A percentile compares a stretch with the other conserved stretches of the same genome.
These are phyloP conservation scores for Aphidius gifuensis DNA, from an alignment of 1,140 invertebrate genomes.

Conservation along the genomic window DNA sequence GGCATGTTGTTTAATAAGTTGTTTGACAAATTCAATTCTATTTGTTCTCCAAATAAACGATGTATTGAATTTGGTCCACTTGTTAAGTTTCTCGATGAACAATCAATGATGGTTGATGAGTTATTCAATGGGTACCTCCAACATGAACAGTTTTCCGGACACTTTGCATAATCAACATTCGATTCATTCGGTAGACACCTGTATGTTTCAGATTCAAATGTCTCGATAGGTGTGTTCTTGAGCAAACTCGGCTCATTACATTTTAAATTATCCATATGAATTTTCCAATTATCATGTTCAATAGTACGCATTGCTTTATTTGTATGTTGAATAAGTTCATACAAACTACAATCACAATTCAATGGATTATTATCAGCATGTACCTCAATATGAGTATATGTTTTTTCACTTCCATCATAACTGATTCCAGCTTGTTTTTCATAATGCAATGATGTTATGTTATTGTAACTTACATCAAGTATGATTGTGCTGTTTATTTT, in stretches of 20 bases:
- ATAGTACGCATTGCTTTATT: slow-evolving; percentile 39
- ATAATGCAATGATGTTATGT: too few relatives aligned
- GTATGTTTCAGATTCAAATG: slow-evolving; percentile 32
- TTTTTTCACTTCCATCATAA: background rate
- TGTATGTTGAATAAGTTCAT: slow-evolving; percentile 56
- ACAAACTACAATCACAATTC: slow-evolving; percentile 62
- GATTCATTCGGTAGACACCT: slow-evolving; percentile 32
- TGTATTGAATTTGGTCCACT: slow-evolving; percentile 41
- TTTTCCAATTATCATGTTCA: slow-evolving; percentile 41
- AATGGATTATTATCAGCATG: slow-evolving; percentile 63
- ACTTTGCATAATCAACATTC: slow-evolving; percentile 30
- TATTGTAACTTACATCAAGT: too few relatives aligned
- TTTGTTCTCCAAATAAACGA: slow-evolving; percentile 31
- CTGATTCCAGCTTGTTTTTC: too few relatives aligned
- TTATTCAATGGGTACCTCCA: slow-evolving; percentile 45
- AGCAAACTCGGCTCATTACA: slow-evolving; percentile 44
- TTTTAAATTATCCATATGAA: slow-evolving; percentile 43
- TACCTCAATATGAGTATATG: slow-evolving; percentile 35
- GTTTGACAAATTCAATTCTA: slow-evolving; percentile 55
- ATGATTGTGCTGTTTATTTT: too few relatives aligned
- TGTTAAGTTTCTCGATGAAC: slow-evolving; percentile 48
- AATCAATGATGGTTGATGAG: slow-evolving; percentile 55
- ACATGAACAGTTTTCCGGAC: slow-evolving; percentile 56
- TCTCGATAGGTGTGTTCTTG: slow-evolving; percentile 24
- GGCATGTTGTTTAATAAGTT: slow-evolving; percentile 53